Evolutionary conservation across 2,888 invertebrate species (phyloP).

Genomic region (Gymnocheta viridis): DNA sequence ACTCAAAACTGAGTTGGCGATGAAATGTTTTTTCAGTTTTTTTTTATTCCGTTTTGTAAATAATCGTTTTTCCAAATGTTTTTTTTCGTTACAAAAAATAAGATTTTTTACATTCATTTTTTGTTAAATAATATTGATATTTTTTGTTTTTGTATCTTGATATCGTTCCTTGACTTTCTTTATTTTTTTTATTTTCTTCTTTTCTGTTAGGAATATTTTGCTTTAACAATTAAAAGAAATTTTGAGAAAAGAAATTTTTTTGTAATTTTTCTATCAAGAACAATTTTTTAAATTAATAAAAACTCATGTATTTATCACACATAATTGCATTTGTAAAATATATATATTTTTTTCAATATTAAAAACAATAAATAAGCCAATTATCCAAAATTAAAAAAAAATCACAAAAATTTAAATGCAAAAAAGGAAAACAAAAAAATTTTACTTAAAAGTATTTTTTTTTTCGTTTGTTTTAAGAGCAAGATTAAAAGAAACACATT

Average conservation of each 20-base stretch:
- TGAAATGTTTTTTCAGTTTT: constrained; percentile 57
- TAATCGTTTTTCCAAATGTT: constrained; percentile 65
- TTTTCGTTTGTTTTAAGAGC: constrained; percentile 1
- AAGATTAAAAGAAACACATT: neutral
- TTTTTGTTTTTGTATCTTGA: constrained; percentile 40
- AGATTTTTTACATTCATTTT: constrained; percentile 12
- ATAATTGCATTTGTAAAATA: constrained; percentile 80
- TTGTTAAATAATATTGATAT: constrained; percentile 34
- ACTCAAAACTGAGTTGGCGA: constrained; percentile 46
- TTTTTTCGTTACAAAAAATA: constrained; percentile 57
- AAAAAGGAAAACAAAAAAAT: constrained; percentile 9
- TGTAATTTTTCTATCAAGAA: constrained; percentile 47
- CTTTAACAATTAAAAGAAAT: constrained; percentile 3
- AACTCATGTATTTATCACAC: constrained; percentile 78
- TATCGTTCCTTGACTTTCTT: constrained; percentile 12
- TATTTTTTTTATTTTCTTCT: constrained; percentile 15
- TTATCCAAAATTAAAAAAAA: constrained; percentile 30
- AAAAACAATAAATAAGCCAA: constrained; percentile 35
- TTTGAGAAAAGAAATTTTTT: neutral
- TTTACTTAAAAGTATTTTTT: constrained; percentile 25
- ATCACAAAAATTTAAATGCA: constrained; percentile 57
- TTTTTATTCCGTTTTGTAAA: constrained; percentile 59
- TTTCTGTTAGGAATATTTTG: neutral
- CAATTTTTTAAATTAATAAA: constrained; percentile 71
- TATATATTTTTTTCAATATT: constrained; percentile 27